Evolutionary conservation across 1,140 invertebrate genomes (phyloP).

Genomic region (Aphaenogaster rudis): DNA sequence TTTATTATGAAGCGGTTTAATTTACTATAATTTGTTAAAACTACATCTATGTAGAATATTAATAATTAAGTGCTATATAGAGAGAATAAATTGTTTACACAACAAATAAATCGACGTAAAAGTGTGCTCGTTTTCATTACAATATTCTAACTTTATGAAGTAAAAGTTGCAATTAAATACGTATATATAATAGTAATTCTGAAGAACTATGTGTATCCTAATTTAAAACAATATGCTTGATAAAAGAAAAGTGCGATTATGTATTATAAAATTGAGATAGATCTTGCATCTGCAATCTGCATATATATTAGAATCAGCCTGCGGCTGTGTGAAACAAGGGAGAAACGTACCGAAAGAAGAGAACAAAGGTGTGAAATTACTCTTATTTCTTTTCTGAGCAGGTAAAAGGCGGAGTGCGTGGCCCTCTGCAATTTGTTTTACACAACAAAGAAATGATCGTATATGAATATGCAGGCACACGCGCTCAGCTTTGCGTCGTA

Average conservation of each 20-base stretch:
- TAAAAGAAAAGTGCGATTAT: not conserved
- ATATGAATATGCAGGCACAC: constrained; percentile 19
- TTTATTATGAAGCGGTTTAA: not conserved
- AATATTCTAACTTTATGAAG: not conserved
- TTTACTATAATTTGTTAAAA: not conserved
- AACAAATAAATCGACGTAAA: not conserved
- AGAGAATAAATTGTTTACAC: not conserved
- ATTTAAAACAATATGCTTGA: not conserved
- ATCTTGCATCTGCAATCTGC: constrained; percentile 60
- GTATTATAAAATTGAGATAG: constrained; percentile 3
- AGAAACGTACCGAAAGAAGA: constrained; percentile 23
- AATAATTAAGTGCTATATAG: not conserved
- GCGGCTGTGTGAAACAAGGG: constrained; percentile 3
- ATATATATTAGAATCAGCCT: constrained; percentile 65
- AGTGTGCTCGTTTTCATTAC: not conserved
- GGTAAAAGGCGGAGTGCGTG: not conserved
- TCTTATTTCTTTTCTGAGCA: constrained; percentile 26
- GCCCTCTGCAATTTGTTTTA: not conserved
- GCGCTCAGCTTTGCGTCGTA: not conserved
- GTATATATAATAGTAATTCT: not conserved
- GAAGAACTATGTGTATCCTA: not conserved
- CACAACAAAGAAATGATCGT: not conserved
- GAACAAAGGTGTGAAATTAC: constrained; percentile 43
- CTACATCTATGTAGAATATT: not conserved
- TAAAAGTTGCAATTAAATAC: not conserved